These are phyloP conservation scores for human (Homo sapiens) DNA, from an alignment of 2,113 vertebrate species.

Conservation along the genomic window DNA sequence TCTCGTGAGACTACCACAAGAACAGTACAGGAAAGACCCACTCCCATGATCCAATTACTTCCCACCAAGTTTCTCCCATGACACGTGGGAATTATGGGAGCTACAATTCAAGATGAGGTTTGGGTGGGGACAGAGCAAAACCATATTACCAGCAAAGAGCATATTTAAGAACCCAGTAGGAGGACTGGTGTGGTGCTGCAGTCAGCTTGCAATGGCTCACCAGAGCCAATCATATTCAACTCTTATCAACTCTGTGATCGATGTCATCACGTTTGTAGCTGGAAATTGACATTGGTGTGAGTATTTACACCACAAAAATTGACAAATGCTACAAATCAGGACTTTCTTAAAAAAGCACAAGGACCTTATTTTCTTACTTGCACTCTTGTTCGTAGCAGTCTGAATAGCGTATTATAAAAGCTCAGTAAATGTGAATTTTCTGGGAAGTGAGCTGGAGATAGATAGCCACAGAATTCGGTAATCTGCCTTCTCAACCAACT, in stretches of 20 bases:
- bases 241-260: neutral
- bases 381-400: neutral
- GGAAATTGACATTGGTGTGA: neutral
- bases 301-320: neutral
- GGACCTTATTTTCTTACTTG: neutral
- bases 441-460: neutral
- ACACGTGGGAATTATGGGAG: too few relatives aligned
- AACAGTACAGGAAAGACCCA: too few relatives aligned
- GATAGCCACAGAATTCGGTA: neutral
- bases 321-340: neutral
- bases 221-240: neutral
- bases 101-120: too few relatives aligned
- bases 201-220: neutral
- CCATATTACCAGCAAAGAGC: neutral
- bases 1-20: too few relatives aligned
- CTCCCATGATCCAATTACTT: too few relatives aligned
- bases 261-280: neutral
- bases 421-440: neutral
- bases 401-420: neutral
- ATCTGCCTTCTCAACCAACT: neutral
- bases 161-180: neutral
- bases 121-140: too few relatives aligned
- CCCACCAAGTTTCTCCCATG: too few relatives aligned
- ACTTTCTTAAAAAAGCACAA: neutral
- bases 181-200: accelerated